Conservation (phyloP, 2,888 invertebrate genomes). For the Drosophila tripunctata region DNA sequence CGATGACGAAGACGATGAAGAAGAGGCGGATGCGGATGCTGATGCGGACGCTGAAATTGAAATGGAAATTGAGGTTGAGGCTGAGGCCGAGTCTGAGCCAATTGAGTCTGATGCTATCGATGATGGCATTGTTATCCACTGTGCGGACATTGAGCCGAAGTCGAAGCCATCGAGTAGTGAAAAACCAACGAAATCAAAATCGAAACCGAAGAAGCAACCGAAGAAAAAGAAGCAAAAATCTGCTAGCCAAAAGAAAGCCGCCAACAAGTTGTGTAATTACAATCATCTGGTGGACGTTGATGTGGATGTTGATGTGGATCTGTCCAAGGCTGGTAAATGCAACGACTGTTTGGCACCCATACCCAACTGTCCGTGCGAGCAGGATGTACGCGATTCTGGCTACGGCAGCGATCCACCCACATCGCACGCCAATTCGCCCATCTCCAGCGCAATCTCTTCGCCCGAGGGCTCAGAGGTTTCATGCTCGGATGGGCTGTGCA, state of each 20-base stretch:
- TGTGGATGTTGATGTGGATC: conserved; percentile 21
- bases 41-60: conserved; percentile 23
- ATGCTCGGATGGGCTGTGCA: conserved; percentile 94
- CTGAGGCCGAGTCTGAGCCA: conserved; percentile 19
- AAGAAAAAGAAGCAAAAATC: conserved; percentile 77
- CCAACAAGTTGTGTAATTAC: conserved; percentile 41
- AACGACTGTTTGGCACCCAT: conserved; percentile 76
- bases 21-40: conserved; percentile 51
- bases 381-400: conserved; percentile 89
- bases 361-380: conserved; percentile 85
- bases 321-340: conserved; percentile 68
- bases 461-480: conserved; percentile 96
- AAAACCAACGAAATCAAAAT: conserved; percentile 70
- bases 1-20: conserved; percentile 60
- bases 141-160: conserved; percentile 42
- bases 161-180: conserved; percentile 31
- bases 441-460: conserved; percentile 92
- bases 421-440: conserved; percentile 87
- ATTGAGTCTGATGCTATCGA: conserved; percentile 58
- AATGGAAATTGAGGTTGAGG: conserved; percentile 60
- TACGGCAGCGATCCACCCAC: conserved; percentile 90
- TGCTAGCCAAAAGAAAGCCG: conserved; percentile 51
- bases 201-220: conserved; percentile 74
- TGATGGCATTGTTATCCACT: conserved; percentile 66
- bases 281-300: conserved; percentile 43